phyloP scores from a whole-genome alignment of 2,113 vertebrate genomes.

The Fulmarus glacialis region DNA sequence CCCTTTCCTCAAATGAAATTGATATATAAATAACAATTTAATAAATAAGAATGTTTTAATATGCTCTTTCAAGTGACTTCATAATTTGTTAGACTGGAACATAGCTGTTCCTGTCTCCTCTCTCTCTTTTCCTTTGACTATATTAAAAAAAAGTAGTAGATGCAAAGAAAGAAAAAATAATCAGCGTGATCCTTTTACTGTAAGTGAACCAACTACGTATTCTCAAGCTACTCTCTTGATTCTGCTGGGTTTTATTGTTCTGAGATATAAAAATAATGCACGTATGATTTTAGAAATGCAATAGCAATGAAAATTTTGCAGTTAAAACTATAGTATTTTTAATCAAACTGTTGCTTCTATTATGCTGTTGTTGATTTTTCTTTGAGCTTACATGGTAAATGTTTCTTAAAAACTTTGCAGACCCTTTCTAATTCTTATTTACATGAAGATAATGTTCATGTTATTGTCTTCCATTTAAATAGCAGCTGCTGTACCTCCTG shows the following conservation, averaged over 20 bases:
- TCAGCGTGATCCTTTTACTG: not conserved
- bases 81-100: not conserved
- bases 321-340: not conserved
- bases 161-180: not conserved
- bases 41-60: not conserved
- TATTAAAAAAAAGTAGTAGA: not conserved
- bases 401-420: not conserved
- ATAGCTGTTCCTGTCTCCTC: not conserved
- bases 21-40: slow-evolving; percentile 7
- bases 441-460: not conserved
- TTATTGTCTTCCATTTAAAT: not conserved
- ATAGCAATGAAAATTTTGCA: not conserved
- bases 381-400: not conserved
- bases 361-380: not conserved
- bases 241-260: not conserved
- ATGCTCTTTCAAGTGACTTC: not conserved
- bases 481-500: not conserved
- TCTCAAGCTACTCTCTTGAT: not conserved
- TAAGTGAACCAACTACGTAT: not conserved
- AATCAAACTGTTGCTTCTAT: not conserved
- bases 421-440: not conserved
- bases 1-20: not conserved
- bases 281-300: not conserved
- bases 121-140: not conserved
- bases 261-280: not conserved